Evolutionary conservation across 2,888 invertebrate species (phyloP).

Genomic region (Agrotis segetum): DNA sequence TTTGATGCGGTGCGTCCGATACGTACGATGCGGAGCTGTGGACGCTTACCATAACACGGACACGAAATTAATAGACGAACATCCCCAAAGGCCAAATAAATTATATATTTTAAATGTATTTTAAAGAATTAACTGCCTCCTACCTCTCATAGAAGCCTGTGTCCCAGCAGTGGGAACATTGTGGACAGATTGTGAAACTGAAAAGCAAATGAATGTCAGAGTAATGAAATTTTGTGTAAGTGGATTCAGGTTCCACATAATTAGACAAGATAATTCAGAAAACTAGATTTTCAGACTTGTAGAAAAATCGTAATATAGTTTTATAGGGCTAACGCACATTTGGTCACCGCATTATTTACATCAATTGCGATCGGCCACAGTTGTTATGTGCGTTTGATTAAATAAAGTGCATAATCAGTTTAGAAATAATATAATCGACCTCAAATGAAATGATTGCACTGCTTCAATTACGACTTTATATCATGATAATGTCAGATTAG

Average conservation of each 20-base stretch:
- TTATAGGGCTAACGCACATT: not conserved
- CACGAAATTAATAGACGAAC: too few relatives aligned
- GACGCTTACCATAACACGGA: too few relatives aligned
- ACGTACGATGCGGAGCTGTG: too few relatives aligned
- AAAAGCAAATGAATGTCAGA: not conserved
- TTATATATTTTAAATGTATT: not conserved
- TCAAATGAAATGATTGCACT: conserved; percentile 22
- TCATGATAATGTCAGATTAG: conserved; percentile 21
- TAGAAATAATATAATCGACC: conserved; percentile 3
- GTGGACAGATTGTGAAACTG: too few relatives aligned
- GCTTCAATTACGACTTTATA: conserved; percentile 4
- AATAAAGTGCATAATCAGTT: not conserved
- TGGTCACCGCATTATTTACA: not conserved
- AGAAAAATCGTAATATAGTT: not conserved
- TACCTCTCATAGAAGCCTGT: too few relatives aligned
- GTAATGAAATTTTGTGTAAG: not conserved
- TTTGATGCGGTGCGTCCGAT: too few relatives aligned
- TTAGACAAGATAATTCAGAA: not conserved
- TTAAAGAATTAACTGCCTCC: not conserved
- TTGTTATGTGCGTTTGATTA: too few relatives aligned
- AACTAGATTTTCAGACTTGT: not conserved
- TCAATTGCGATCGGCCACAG: too few relatives aligned
- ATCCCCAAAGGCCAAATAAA: not conserved
- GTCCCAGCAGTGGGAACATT: too few relatives aligned
- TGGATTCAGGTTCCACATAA: not conserved